Conservation (phyloP, 2,797 vertebrate species). For the Sardinella longiceps region DNA sequence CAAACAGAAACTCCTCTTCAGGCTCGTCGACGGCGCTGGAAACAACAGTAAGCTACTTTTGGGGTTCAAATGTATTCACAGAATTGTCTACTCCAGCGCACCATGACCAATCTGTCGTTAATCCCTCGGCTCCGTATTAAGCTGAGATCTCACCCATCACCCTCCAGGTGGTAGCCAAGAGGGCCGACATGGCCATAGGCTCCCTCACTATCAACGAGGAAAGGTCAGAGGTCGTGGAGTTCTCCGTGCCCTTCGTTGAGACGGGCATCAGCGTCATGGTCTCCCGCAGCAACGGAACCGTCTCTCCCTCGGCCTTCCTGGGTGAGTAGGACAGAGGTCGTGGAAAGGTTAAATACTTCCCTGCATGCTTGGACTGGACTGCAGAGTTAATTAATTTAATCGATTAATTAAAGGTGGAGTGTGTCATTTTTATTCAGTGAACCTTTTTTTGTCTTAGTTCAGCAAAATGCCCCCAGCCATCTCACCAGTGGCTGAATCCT, state of each 20-base stretch:
- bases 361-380: not conserved
- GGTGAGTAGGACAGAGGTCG: constrained; percentile 67
- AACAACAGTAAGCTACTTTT: not conserved
- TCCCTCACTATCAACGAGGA: constrained; percentile 93
- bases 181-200: constrained; percentile 93
- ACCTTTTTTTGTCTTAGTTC: not conserved
- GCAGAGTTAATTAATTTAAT: not conserved
- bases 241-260: constrained; percentile 91
- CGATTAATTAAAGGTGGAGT: not conserved
- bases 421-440: not conserved
- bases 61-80: not conserved
- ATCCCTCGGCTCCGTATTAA: not conserved
- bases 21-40: not conserved
- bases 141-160: constrained; percentile 38
- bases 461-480: not conserved
- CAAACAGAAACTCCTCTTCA: not conserved
- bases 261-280: constrained; percentile 95
- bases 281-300: constrained; percentile 90
- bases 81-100: not conserved
- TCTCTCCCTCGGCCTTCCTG: constrained; percentile 90
- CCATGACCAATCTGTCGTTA: not conserved
- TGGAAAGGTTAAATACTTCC: not conserved
- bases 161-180: constrained; percentile 85
- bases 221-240: constrained; percentile 89
- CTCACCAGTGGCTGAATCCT: not conserved